phyloP scores from a whole-genome alignment of 92 coral and sea anemone genomes.

The Palythoa caribaeorum region DNA sequence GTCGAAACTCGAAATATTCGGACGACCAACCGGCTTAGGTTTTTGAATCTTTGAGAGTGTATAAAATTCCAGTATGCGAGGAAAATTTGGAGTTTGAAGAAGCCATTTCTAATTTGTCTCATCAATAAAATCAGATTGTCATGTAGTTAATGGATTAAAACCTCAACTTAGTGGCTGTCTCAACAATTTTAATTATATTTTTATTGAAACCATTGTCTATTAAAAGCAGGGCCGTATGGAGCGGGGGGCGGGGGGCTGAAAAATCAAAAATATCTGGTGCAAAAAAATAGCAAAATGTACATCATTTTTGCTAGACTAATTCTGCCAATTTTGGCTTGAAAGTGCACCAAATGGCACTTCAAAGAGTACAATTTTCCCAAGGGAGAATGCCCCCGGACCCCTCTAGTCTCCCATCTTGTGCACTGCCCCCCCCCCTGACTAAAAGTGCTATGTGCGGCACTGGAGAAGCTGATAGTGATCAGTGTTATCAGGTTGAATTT shows the following conservation, averaged over 20 bases:
- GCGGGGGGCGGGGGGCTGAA: slow-evolving; percentile 23
- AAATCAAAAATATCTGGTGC: slow-evolving; percentile 23
- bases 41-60: slow-evolving; percentile 22
- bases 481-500: slow-evolving; percentile 24
- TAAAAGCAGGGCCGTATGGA: slow-evolving; percentile 24
- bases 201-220: slow-evolving; percentile 21
- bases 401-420: slow-evolving; percentile 17
- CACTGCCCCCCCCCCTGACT: slow-evolving; percentile 29
- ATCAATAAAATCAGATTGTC: slow-evolving; percentile 26
- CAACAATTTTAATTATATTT: slow-evolving; percentile 27
- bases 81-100: slow-evolving; percentile 30
- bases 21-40: slow-evolving; percentile 29
- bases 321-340: slow-evolving; percentile 6
- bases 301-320: slow-evolving; percentile 6
- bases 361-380: neutral
- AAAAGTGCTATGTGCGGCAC: slow-evolving; percentile 16
- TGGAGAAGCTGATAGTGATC: slow-evolving; percentile 33
- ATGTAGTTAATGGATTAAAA: slow-evolving; percentile 29
- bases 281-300: slow-evolving; percentile 2
- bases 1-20: slow-evolving; percentile 19
- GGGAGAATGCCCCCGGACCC: slow-evolving; percentile 30
- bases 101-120: slow-evolving; percentile 27
- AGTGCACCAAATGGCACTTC: slow-evolving; percentile 28
- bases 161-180: slow-evolving; percentile 28
- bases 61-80: slow-evolving; percentile 30